phyloP scores from a whole-genome alignment of 2,888 invertebrate genomes.

The Pyrrhia umbra region DNA sequence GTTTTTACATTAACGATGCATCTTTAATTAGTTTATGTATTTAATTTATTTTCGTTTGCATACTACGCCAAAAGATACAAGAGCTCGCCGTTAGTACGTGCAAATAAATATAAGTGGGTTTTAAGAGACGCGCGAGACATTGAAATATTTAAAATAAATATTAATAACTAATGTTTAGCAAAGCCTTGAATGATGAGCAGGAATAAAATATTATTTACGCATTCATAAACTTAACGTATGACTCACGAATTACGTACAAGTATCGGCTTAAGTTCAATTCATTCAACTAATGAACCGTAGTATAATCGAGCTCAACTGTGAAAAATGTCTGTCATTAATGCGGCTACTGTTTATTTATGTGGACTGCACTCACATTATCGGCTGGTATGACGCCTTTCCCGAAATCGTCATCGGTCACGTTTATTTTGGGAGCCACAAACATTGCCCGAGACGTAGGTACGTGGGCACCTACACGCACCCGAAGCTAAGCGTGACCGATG shows the following conservation, averaged over 20 bases:
- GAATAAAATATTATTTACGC: slow-evolving; percentile 27
- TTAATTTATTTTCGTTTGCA: slow-evolving; percentile 22
- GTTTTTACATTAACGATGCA: slow-evolving; percentile 9
- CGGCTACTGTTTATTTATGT: slow-evolving; percentile 73
- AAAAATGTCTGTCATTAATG: slow-evolving; percentile 76
- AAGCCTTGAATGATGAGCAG: slow-evolving; percentile 42
- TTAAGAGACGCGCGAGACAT: slow-evolving; percentile 22
- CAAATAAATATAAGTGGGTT: slow-evolving; percentile 37
- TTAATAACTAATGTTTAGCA: slow-evolving; percentile 34
- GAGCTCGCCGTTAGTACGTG: slow-evolving; percentile 29
- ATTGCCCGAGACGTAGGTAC: slow-evolving; percentile 52
- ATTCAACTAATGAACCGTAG: slow-evolving; percentile 70
- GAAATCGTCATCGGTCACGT: slow-evolving; percentile 80
- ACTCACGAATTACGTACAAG: slow-evolving; percentile 53
- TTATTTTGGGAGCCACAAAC: slow-evolving; percentile 81
- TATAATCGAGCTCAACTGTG: slow-evolving; percentile 71
- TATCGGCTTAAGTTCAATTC: slow-evolving; percentile 56
- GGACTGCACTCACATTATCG: slow-evolving; percentile 73
- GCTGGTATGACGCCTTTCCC: slow-evolving; percentile 80
- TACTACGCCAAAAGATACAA: slow-evolving; percentile 27
- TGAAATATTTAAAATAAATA: slow-evolving; percentile 42
- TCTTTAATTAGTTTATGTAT: slow-evolving; percentile 9
- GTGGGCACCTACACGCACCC: slow-evolving; percentile 39
- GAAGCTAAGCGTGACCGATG: slow-evolving; percentile 46
- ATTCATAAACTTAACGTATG: slow-evolving; percentile 42